These are phyloP conservation scores for Bibio marci DNA, from an alignment of 2,888 invertebrate species.

Conservation along the genomic window DNA sequence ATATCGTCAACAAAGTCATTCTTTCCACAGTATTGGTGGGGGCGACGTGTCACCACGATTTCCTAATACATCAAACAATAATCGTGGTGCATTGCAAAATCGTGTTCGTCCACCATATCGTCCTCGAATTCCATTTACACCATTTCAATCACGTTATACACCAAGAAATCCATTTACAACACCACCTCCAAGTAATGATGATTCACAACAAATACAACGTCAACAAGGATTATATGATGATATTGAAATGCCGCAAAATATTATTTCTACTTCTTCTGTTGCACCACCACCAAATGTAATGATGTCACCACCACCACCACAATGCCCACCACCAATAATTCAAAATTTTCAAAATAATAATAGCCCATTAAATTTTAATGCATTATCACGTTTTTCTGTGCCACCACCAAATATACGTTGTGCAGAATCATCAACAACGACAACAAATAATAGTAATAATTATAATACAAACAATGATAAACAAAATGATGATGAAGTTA, in stretches of 20 bases:
- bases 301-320: not conserved
- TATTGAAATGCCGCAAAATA: not conserved
- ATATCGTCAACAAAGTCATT: no score
- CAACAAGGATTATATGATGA: conserved; percentile 4
- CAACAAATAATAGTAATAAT: no score
- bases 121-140: not conserved
- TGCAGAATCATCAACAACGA: not conserved
- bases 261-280: not conserved
- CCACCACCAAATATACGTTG: no score
- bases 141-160: not conserved
- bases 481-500: no score
- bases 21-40: not conserved
- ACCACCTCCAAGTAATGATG: not conserved
- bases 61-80: not conserved
- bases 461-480: no score
- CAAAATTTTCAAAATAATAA: no score
- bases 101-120: not conserved
- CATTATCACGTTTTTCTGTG: no score
- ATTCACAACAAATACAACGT: no score
- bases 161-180: not conserved
- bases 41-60: not conserved
- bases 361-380: no score
- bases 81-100: not conserved
- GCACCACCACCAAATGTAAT: not conserved
- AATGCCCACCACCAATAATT: not conserved